Conservation (phyloP, 2,113 vertebrate genomes). For the Gobio gobio region DNA sequence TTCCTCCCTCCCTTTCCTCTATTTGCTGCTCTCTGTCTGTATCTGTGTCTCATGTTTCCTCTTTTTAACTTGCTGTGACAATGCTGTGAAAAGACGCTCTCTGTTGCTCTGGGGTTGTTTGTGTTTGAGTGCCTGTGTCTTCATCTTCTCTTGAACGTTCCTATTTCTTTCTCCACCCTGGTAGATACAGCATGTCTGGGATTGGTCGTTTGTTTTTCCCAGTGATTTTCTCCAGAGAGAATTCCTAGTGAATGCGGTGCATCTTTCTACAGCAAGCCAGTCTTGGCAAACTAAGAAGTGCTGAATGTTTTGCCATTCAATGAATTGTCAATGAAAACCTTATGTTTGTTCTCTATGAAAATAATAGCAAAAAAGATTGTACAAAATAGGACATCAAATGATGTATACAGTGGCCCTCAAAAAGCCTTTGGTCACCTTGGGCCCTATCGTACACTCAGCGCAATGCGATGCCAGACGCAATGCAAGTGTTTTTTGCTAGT, state of each 20-base stretch:
- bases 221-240: conserved; percentile 11
- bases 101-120: conserved; percentile 13
- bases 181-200: neutral
- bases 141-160: conserved; percentile 12
- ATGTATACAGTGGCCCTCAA: neutral
- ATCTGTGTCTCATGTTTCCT: conserved; percentile 34
- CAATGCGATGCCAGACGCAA: no score
- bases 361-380: neutral
- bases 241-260: neutral
- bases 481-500: no score
- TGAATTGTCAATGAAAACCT: neutral
- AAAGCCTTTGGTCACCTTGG: neutral
- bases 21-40: conserved; percentile 14
- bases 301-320: neutral
- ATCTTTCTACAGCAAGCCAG: neutral
- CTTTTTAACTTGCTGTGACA: conserved; percentile 10
- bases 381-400: neutral
- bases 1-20: neutral
- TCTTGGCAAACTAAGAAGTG: neutral
- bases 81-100: conserved; percentile 1
- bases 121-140: conserved; percentile 24
- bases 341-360: neutral
- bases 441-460: no score
- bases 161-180: neutral
- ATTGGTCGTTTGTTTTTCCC: neutral